Conservation (phyloP, 64 coral and sea anemone genomes). For the Pocillopora damicornis region DNA sequence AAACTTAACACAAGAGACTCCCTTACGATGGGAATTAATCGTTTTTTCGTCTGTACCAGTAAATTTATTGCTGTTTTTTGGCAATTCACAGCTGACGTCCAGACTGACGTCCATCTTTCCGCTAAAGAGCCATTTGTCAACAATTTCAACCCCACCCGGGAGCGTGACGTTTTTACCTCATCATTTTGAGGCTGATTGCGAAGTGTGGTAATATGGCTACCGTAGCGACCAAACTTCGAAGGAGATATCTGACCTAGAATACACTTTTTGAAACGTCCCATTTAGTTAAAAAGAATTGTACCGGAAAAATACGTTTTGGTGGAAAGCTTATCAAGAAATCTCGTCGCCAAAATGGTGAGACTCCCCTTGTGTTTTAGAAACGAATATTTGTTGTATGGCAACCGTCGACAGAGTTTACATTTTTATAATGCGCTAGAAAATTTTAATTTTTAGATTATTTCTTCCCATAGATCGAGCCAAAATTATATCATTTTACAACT, state of each 20-base stretch:
- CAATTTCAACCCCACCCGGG: neutral
- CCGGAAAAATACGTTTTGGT: neutral
- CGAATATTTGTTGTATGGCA: neutral
- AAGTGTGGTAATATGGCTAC: conserved; percentile 37
- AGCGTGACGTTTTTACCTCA: neutral
- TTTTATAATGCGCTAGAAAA: neutral
- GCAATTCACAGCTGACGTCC: neutral
- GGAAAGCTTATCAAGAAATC: too few species aligned
- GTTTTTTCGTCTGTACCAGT: neutral
- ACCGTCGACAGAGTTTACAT: conserved; percentile 32
- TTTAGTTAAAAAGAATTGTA: neutral
- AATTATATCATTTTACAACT: neutral
- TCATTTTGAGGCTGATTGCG: conserved; percentile 12
- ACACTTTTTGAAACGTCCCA: neutral
- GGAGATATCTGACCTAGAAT: conserved; percentile 22
- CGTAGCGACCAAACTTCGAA: conserved; percentile 59
- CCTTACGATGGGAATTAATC: conserved; percentile 40
- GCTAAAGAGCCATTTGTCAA: neutral
- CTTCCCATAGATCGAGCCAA: neutral
- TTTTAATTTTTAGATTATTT: neutral
- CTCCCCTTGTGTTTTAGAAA: neutral
- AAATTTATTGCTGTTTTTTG: neutral
- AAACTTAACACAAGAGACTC: conserved; percentile 68
- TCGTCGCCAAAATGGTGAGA: conserved; percentile 51
- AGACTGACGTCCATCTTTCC: neutral